Evolutionary conservation across 2,888 invertebrate species (phyloP), one percentile per base, ranked within the genome.

Genomic region (Actias luna): DNA sequence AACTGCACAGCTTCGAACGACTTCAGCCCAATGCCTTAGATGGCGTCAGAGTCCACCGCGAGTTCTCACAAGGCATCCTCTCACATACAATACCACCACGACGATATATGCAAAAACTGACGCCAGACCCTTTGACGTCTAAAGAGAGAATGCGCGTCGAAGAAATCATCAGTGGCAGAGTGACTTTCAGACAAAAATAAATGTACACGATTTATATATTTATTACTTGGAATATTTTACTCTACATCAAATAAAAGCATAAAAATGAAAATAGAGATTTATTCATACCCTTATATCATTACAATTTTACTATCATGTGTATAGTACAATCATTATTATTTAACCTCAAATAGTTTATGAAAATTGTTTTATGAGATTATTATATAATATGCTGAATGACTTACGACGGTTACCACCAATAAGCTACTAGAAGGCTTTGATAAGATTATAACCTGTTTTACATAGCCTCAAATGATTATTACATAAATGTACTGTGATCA

Each of bases 11-110:
- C 69, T 94, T 95, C 71, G 94, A 95, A 79, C 89, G 90, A 67
- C 89, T 95, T 62, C 95, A 95, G 76, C 84, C 93, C 8, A 94
- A 93, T 72, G 95, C 95, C 1, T 76, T 95, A 64, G 94, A 94
- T 64, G 94, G 95, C 16, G 94, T 95, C 0, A 85, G 94, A 74
- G 93, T 95, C 16, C 95, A 95, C 73, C 84, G 95, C 33, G 94
- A 94, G 74, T 95, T 95, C 79, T 94, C 94, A 58, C 89, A 92
- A 71, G 93, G 93, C 50, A 89, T 93, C 57, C 78, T 93, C n/a
- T 93, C 94, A 5, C 93, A 93, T 67, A 84, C 80, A 33, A 88
- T 94, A 65, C 88, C 94, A 36, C 80, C 87, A 2, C 80, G 89
- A 22, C 74, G 90, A 1, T 92, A 93, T 65, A 80, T 92, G 36